Conservation (phyloP, 2,797 vertebrate genomes). For the Labroides dimidiatus region DNA sequence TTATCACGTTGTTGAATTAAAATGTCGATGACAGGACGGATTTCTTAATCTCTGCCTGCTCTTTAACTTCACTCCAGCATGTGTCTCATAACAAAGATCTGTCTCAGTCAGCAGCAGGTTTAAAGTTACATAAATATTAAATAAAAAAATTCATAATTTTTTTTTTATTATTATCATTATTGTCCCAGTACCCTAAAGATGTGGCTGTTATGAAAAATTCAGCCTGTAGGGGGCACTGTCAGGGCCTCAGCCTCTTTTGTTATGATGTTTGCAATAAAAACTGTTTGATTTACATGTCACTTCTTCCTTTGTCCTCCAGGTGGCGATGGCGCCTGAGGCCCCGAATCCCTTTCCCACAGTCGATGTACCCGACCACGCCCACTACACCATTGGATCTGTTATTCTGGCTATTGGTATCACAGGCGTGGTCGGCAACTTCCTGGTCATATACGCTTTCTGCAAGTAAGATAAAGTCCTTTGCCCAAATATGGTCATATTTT, state of each 20-base stretch:
- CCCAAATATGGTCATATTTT: background rate
- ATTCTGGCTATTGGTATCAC: constrained; percentile 93
- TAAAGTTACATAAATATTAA: background rate
- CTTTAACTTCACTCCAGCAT: constrained; percentile 3
- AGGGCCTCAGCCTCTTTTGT: background rate
- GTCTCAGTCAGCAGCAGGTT: background rate
- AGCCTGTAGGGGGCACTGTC: background rate
- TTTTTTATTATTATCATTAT: too few species aligned
- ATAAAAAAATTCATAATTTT: background rate
- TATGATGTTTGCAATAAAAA: too few species aligned
- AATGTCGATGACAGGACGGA: background rate
- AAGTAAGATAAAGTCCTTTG: constrained; percentile 78
- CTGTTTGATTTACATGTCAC: background rate
- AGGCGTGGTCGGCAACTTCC: constrained; percentile 91
- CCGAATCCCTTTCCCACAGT: constrained; percentile 86
- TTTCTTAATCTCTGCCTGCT: constrained; percentile 2
- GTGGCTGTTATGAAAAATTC: background rate
- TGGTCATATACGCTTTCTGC: constrained; percentile 95
- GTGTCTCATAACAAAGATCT: background rate
- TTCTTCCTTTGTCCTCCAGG: constrained; percentile 72
- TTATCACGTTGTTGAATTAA: background rate
- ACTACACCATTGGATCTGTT: constrained; percentile 91
- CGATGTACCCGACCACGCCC: constrained; percentile 91
- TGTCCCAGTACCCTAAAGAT: background rate
- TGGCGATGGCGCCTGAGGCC: constrained; percentile 66